Evolutionary conservation across 1,140 invertebrate genomes (phyloP).

Genomic region (Lepidurus couesii): DNA sequence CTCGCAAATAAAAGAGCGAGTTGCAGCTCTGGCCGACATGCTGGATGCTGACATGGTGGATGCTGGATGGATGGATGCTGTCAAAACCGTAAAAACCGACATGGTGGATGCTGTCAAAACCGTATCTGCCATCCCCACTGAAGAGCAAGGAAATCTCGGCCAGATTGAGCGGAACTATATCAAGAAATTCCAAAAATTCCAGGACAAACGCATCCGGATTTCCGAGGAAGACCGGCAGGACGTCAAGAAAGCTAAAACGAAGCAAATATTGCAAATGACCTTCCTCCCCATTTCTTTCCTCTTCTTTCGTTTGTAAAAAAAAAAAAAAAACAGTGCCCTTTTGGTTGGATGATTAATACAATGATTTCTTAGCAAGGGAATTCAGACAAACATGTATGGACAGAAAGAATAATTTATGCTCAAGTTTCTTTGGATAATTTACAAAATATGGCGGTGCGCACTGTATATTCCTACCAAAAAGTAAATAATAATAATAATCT

Average conservation of each 20-base stretch:
- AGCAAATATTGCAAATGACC: slow-evolving; percentile 61
- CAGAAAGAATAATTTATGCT: slow-evolving; percentile 22
- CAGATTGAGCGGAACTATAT: slow-evolving; percentile 93
- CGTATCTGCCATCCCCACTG: no score
- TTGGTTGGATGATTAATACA: background rate
- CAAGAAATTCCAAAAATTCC: slow-evolving; percentile 95
- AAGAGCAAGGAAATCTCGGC: no score
- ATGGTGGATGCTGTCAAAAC: no score
- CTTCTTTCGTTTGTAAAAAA: no score
- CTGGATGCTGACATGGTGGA: no score
- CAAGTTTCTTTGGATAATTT: slow-evolving; percentile 22
- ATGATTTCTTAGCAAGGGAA: background rate
- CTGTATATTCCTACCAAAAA: slow-evolving; percentile 1
- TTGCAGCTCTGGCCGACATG: no score
- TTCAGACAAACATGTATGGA: background rate
- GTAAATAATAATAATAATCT: background rate
- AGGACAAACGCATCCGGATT: slow-evolving; percentile 81
- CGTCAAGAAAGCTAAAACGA: slow-evolving; percentile 69
- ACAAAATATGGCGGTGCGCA: slow-evolving; percentile 5
- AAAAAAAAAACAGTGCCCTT: no score
- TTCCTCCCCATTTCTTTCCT: no score
- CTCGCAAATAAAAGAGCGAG: no score
- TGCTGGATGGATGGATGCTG: no score
- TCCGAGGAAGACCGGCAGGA: slow-evolving; percentile 61
- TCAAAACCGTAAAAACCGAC: no score